phyloP scores from a whole-genome alignment of 1,140 invertebrate genomes.

The roundworm (Caenorhabditis elegans) region WBcel235 BX284605.5:6243001-6243500 shows the following conservation, averaged over 20 bases:
- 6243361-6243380: neutral
- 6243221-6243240: too few relatives aligned
- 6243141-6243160: neutral
- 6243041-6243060: neutral
- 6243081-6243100: neutral
- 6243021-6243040: too few relatives aligned
- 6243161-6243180: slow-evolving; percentile 21
- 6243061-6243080: neutral
- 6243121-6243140: neutral
- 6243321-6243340: slow-evolving; percentile 16
- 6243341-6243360: slow-evolving; percentile 3
- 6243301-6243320: neutral
- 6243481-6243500: neutral
- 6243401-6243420: slow-evolving; percentile 28
- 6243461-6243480: slow-evolving; percentile 3
- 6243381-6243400: slow-evolving; percentile 12
- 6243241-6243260: too few relatives aligned
- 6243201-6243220: too few relatives aligned
- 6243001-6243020: neutral
- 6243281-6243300: too few relatives aligned
- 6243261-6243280: too few relatives aligned
- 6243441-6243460: slow-evolving; percentile 30
- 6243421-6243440: slow-evolving; percentile 2
- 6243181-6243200: neutral
- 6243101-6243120: neutral